Evolutionary conservation across 2,888 invertebrate species (phyloP), one percentile per base, ranked within the genome.

Genomic region (Agonopterix arenella): DNA sequence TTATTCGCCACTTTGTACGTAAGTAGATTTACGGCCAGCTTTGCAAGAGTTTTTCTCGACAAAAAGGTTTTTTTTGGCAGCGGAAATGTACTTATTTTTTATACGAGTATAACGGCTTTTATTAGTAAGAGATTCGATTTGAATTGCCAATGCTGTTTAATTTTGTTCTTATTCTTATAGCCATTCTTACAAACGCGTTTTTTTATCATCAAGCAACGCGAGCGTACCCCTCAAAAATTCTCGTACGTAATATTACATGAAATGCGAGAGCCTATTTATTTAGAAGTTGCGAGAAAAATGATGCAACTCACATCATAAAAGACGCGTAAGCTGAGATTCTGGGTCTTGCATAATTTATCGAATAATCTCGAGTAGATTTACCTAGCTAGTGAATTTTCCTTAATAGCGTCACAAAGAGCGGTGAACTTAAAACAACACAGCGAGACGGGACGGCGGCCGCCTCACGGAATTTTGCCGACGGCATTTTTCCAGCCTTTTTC

Each of bases 1-100:
- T 89, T 89, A 88, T 89, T 88, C 88, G 84, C 83, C 85, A 88
- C 85, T 88, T 86, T 80, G 80, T 84, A 82, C 82, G 82, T 85
- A 84, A 89, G 86, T 84, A 83, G 85, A 89, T 88, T 89, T 86
- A 89, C 83, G 80, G 73, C 69, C 67, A 64, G 79, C 73, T 80
- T 79, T 79, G 60, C 73, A 70, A 70, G 73, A 70, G 37, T 62
- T 73, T 79, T 81, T 78, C 73, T 28, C 67, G 59, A 70, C 67
- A 54, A 60, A 68, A 68, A 69, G 66, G 63, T 62, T 70, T 67
- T 68, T 70, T 67, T 66, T 11, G 28, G 16, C 8, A 70, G 7
- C 48, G 47, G 45, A 55, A 59, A 54, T 70, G 63, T 56, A 50
- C 59, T 61, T 60, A 62, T 77, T 79, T 77, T 13, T 76, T 70